phyloP scores from a whole-genome alignment of 2,888 invertebrate species.

The Iphiclides podalirius region DNA sequence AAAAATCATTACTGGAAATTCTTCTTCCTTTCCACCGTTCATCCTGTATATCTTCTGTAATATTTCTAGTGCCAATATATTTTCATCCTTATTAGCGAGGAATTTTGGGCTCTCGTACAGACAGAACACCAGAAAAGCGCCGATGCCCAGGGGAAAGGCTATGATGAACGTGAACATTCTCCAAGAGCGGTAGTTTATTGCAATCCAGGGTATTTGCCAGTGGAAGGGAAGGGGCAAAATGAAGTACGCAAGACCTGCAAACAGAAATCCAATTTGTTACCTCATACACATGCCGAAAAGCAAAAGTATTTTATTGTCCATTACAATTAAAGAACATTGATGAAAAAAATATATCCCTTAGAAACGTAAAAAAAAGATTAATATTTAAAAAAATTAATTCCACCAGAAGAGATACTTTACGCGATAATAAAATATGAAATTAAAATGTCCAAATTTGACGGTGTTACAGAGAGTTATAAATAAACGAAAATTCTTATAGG shows the following conservation, averaged over 20 bases:
- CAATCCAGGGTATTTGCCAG: constrained; percentile 52
- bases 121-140: constrained; percentile 74
- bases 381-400: no score
- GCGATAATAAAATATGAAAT: no score
- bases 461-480: no score
- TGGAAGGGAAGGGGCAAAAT: constrained; percentile 79
- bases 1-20: constrained; percentile 41
- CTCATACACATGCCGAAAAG: no score
- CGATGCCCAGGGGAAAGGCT: constrained; percentile 53
- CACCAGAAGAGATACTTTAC: no score
- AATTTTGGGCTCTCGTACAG: constrained; percentile 89
- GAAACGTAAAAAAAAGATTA: no score
- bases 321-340: no score
- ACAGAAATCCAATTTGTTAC: background rate
- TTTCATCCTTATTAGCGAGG: constrained; percentile 80
- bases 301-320: no score
- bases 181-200: constrained; percentile 83
- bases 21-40: constrained; percentile 43
- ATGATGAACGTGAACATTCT: constrained; percentile 80
- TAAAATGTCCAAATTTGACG: no score
- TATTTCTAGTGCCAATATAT: constrained; percentile 73
- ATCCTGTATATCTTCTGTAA: constrained; percentile 41
- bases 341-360: no score
- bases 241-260: constrained; percentile 51
- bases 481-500: no score